These are phyloP conservation scores for Globia sparganii DNA, from an alignment of 2,888 invertebrate species.

Conservation along the genomic window DNA sequence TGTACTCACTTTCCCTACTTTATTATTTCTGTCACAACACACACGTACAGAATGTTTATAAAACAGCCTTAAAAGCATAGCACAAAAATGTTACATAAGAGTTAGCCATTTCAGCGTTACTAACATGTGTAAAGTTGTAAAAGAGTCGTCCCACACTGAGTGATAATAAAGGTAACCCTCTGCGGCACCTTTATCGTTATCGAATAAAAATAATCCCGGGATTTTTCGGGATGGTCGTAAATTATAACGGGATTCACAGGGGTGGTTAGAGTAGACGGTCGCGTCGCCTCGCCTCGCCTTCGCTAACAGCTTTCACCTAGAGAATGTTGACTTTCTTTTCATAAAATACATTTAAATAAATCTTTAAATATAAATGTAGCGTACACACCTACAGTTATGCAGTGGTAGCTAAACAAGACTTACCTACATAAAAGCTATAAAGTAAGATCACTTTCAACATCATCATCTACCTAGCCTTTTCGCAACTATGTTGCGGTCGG, in stretches of 20 bases:
- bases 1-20: conserved; percentile 11
- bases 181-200: conserved; percentile 89
- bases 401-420: not conserved
- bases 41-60: conserved; percentile 46
- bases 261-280: conserved; percentile 75
- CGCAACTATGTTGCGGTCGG: not conserved
- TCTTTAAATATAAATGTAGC: conserved; percentile 8
- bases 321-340: conserved; percentile 68
- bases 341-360: conserved; percentile 42
- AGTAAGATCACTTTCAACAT: not conserved
- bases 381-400: not conserved
- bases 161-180: conserved; percentile 90
- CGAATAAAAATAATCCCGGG: conserved; percentile 90
- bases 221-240: conserved; percentile 90
- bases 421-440: not conserved
- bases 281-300: conserved; percentile 61
- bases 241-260: conserved; percentile 87
- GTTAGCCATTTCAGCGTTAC: conserved; percentile 72
- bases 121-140: conserved; percentile 88
- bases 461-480: not conserved
- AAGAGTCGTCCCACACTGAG: conserved; percentile 85
- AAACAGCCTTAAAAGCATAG: conserved; percentile 67
- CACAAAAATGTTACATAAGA: conserved; percentile 67
- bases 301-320: conserved; percentile 69
- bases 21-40: conserved; percentile 25